Conservation (phyloP, 1,140 invertebrate species). For the Zophobas morio region DNA sequence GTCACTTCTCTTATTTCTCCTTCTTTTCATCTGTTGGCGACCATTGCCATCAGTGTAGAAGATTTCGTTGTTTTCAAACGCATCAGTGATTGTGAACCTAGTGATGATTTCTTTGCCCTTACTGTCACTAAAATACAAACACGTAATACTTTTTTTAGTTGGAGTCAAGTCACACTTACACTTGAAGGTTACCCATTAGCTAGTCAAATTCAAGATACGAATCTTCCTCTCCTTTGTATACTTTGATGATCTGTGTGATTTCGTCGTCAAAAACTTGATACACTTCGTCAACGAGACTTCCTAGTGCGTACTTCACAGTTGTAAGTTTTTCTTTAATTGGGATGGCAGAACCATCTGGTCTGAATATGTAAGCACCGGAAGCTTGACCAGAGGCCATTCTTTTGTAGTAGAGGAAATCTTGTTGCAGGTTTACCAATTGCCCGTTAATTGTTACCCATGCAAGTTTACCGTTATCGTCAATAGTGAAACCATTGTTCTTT, state of each 20-base stretch:
- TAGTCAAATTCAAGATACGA: slow-evolving; percentile 89
- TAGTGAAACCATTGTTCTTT: neutral
- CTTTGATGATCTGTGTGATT: slow-evolving; percentile 85
- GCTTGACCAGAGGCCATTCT: slow-evolving; percentile 76
- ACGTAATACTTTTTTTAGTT: neutral
- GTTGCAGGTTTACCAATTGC: slow-evolving; percentile 70
- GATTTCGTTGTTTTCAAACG: slow-evolving; percentile 73
- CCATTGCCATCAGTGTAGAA: slow-evolving; percentile 98
- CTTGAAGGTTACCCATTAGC: slow-evolving; percentile 88
- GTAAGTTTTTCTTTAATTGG: slow-evolving; percentile 68
- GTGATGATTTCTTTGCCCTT: slow-evolving; percentile 88
- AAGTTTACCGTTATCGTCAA: slow-evolving; percentile 69
- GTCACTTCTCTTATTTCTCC: slow-evolving; percentile 66
- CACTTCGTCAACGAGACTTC: slow-evolving; percentile 85
- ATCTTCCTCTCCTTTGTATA: slow-evolving; percentile 74
- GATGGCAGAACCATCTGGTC: slow-evolving; percentile 72
- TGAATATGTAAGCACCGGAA: slow-evolving; percentile 90
- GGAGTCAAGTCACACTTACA: slow-evolving; percentile 12
- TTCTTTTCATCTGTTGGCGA: slow-evolving; percentile 84
- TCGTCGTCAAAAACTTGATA: slow-evolving; percentile 81
- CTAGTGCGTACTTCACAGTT: slow-evolving; percentile 73
- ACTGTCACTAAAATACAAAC: neutral
- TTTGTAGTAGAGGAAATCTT: slow-evolving; percentile 85
- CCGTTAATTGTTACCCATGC: slow-evolving; percentile 71
- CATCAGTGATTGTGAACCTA: slow-evolving; percentile 74